Base-by-base conservation (phyloP, 2,888 invertebrate genomes). In the Parochlus steinenii region DNA sequence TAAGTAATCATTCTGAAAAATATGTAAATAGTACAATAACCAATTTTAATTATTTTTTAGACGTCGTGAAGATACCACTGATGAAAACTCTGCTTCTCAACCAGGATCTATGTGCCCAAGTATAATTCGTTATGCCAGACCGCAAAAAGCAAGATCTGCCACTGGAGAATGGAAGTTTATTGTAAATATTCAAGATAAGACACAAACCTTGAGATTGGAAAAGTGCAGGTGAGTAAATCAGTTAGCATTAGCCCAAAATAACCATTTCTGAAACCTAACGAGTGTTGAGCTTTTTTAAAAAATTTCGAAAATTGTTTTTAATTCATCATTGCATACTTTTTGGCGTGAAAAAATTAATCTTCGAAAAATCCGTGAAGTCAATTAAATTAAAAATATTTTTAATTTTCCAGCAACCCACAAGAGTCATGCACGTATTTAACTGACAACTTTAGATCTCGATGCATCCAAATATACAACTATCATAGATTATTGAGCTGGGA, bases 151-250 rank as follows among this genome's bases (percentile, higher is more conserved):
- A 0, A 64, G 79, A 33, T 79, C 81, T 1, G 78, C 79, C 1
- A 74, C 74, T 2, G 83, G 83, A 0, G 69, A 74, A 44, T 85
- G 85, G 83, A 83, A 83, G 50, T 83, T 75, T 49, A 79, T 85
- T 43, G 82, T 85, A 29, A 85, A 85, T 47, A 80, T 82, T 0
- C 81, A 78, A 0, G 79, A 81, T 42, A 81, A 83, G 47, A 80
- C 81, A 6, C 85, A 85, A 58, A 85, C 83, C 0, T 52, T 85
- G 32, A 59, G 85, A 6, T 59, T 85, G 38, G 85, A 85, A 52
- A 81, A 82, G 51, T 85, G 85, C 62, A 63, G 72, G 76, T 76
- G 33, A 22, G 24, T 18, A 16, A 7, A 8, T 22, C 22, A 22
- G 22, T 22, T 22, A 22, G 6, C 22, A 22, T 7, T 22, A 22